Percentiles rank a stretch among this genome's conserved stretches.
Conservation (phyloP, 2,888 invertebrate genomes). For the Cartodere bifasciata region DNA sequence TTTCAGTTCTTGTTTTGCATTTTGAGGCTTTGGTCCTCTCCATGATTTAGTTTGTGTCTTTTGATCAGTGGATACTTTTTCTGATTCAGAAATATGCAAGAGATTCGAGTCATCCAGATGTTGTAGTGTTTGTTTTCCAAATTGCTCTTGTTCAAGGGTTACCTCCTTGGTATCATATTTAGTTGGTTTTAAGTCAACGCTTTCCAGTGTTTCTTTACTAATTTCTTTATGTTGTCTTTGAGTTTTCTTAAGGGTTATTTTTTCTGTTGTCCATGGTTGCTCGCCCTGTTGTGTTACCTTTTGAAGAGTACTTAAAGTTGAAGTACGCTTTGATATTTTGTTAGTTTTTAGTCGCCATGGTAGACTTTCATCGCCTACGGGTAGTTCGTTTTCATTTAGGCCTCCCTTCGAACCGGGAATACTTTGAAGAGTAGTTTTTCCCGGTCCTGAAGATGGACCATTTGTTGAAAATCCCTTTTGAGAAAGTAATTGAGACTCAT, state of each 20-base stretch:
- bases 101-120: conserved; percentile 14
- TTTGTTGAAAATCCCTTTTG: conserved; percentile 19
- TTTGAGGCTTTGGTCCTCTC: neutral
- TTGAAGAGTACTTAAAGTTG: too few species aligned
- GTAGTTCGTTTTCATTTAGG: conserved; percentile 35
- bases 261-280: conserved; percentile 53
- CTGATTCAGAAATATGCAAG: conserved; percentile 13
- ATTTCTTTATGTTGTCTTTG: conserved; percentile 32
- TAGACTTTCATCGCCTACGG: conserved; percentile 41
- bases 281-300: conserved; percentile 15
- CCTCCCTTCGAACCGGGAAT: conserved; percentile 25
- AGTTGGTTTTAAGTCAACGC: conserved; percentile 43
- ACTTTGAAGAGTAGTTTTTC: conserved; percentile 24
- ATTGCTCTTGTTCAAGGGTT: neutral
- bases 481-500: conserved; percentile 19
- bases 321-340: conserved; percentile 24
- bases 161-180: conserved; percentile 34
- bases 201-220: conserved; percentile 32
- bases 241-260: conserved; percentile 41
- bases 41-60: too few species aligned
- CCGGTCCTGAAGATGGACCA: conserved; percentile 28
- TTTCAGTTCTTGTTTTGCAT: too few species aligned
- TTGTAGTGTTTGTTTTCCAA: too few species aligned
- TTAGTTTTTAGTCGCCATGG: conserved; percentile 38
- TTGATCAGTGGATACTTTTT: conserved; percentile 11